Evolutionary conservation across 2,797 vertebrate species (phyloP).

Genomic region (Rhinogobio ventralis): DNA sequence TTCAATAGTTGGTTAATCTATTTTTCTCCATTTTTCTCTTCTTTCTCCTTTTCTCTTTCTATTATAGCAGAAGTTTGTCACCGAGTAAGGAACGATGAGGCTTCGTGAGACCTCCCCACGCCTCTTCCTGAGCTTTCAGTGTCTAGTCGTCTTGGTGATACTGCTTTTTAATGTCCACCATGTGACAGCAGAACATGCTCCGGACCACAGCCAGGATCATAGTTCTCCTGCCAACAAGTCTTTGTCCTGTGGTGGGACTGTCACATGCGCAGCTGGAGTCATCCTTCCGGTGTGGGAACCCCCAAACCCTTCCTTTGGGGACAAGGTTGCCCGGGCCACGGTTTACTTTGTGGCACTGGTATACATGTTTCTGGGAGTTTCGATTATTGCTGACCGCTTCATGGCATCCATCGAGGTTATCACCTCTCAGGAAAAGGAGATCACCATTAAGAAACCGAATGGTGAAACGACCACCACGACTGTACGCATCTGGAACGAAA

Average conservation of each 20-base stretch:
- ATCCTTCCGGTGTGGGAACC: slow-evolving; percentile 96
- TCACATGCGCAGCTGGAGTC: slow-evolving; percentile 85
- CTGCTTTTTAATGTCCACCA: slow-evolving; percentile 79
- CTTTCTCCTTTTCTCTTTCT: slow-evolving; percentile 50
- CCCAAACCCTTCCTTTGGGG: slow-evolving; percentile 92
- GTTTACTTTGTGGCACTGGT: slow-evolving; percentile 98
- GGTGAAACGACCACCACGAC: slow-evolving; percentile 97
- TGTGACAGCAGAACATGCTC: slow-evolving; percentile 71
- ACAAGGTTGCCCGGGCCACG: slow-evolving; percentile 95
- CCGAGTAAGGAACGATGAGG: slow-evolving; percentile 78
- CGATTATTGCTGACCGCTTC: slow-evolving; percentile 98
- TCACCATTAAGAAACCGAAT: slow-evolving; percentile 97
- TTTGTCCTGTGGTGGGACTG: slow-evolving; percentile 82
- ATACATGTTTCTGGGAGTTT: slow-evolving; percentile 99
- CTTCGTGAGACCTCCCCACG: slow-evolving; percentile 66
- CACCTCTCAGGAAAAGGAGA: slow-evolving; percentile 98
- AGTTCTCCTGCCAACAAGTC: slow-evolving; percentile 76
- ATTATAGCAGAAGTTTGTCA: slow-evolving; percentile 56
- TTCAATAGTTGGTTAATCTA: neutral
- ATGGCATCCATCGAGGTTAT: slow-evolving; percentile 99
- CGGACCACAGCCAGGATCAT: slow-evolving; percentile 69
- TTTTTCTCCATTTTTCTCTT: slow-evolving; percentile 25
- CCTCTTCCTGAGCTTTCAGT: slow-evolving; percentile 76
- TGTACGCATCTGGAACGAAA: slow-evolving; percentile 98
- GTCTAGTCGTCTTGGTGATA: slow-evolving; percentile 77